Evolutionary conservation across 2,113 vertebrate genomes (phyloP).

Genomic region (Pseudopodoces humilis): DNA sequence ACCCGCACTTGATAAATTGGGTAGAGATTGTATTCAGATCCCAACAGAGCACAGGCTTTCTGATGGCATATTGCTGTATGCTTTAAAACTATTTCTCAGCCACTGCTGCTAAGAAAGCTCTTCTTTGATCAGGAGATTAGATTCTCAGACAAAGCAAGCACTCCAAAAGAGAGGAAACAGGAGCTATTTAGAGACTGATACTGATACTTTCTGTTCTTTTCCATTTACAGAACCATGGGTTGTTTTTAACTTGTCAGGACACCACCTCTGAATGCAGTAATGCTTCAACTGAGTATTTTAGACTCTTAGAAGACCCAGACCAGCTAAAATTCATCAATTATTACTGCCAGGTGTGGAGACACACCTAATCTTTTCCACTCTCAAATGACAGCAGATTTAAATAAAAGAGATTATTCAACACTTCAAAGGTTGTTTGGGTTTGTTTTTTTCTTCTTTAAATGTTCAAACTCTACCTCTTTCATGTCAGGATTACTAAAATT

Average conservation of each 20-base stretch:
- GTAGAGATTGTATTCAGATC: background rate
- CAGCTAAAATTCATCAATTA: background rate
- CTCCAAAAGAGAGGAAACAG: background rate
- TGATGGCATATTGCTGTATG: background rate
- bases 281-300: background rate
- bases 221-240: background rate
- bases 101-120: background rate
- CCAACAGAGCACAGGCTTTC: background rate
- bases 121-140: background rate
- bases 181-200: background rate
- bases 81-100: background rate
- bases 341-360: background rate
- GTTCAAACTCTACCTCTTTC: background rate
- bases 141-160: background rate
- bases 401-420: background rate
- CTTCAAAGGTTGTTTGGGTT: background rate
- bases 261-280: background rate
- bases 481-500: background rate
- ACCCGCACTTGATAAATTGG: background rate
- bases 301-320: background rate
- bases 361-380: background rate
- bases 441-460: background rate
- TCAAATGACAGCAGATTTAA: background rate
- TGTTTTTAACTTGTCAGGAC: background rate
- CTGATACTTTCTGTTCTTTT: background rate